These are phyloP conservation scores for Platyrinchus mystaceus DNA, from an alignment of 2,797 vertebrate genomes.

Conservation along the genomic window DNA sequence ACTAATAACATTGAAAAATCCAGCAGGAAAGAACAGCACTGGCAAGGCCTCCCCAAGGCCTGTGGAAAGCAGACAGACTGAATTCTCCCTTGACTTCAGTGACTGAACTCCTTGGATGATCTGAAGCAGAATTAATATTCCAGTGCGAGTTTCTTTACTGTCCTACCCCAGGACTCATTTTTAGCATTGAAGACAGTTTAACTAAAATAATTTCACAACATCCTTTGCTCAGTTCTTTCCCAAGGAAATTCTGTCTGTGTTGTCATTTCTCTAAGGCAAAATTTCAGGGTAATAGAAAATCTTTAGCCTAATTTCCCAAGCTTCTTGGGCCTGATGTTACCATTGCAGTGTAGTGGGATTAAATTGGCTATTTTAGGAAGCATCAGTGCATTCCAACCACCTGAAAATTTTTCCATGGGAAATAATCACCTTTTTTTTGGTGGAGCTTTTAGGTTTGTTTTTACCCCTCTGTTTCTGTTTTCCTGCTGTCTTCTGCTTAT, in stretches of 20 bases:
- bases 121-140: constrained; percentile 41
- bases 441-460: neutral
- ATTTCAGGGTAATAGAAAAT: neutral
- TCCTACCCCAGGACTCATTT: constrained; percentile 5
- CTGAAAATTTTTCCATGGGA: neutral
- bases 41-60: neutral
- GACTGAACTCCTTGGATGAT: neutral
- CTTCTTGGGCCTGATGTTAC: neutral
- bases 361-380: neutral
- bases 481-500: neutral
- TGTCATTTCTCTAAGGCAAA: constrained; percentile 30
- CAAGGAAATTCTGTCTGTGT: neutral
- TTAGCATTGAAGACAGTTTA: neutral
- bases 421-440: neutral
- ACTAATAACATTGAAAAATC: neutral
- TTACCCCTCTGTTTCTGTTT: neutral
- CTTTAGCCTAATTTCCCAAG: constrained; percentile 12
- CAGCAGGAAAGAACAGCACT: neutral
- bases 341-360: neutral
- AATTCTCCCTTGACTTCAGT: neutral
- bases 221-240: neutral
- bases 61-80: neutral
- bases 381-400: neutral
- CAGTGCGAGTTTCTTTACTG: neutral
- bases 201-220: neutral